Conservation (phyloP, 2,888 invertebrate species). For the Latrodectus hesperus region DNA sequence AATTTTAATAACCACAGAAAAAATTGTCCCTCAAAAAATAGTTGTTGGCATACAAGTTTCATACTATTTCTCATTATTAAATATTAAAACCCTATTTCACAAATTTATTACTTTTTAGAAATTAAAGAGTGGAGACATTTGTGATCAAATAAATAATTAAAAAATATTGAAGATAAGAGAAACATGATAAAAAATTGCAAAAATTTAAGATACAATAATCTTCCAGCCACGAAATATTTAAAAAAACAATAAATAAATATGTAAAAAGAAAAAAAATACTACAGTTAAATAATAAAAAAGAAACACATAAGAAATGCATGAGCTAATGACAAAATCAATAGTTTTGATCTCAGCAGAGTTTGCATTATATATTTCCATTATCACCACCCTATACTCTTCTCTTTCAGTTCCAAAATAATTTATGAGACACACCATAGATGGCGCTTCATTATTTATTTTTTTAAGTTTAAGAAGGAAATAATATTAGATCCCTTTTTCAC, state of each 20-base stretch:
- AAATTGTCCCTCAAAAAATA: too few species aligned
- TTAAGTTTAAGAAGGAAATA: slow-evolving; percentile 34
- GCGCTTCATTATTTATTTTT: slow-evolving; percentile 26
- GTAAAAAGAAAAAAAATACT: neutral
- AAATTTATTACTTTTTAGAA: too few species aligned
- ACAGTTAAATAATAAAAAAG: neutral
- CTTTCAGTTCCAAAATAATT: slow-evolving; percentile 35
- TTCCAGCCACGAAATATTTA: neutral
- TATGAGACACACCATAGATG: slow-evolving; percentile 43
- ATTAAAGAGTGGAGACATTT: too few species aligned
- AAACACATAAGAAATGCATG: slow-evolving; percentile 25
- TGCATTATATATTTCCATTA: slow-evolving; percentile 45
- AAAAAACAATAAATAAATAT: neutral
- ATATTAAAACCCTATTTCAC: too few species aligned
- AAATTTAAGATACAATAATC: too few species aligned
- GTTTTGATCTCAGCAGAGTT: slow-evolving; percentile 26
- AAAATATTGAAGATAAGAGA: too few species aligned
- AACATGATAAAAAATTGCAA: too few species aligned
- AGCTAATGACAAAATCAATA: slow-evolving; percentile 57
- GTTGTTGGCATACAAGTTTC: too few species aligned
- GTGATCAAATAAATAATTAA: too few species aligned
- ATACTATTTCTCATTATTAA: too few species aligned
- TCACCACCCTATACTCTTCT: neutral
- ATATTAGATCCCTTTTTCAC: slow-evolving; percentile 13
- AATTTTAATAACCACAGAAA: too few species aligned